Conservation (phyloP, 2,113 vertebrate genomes). For the Physeter macrocephalus region DNA sequence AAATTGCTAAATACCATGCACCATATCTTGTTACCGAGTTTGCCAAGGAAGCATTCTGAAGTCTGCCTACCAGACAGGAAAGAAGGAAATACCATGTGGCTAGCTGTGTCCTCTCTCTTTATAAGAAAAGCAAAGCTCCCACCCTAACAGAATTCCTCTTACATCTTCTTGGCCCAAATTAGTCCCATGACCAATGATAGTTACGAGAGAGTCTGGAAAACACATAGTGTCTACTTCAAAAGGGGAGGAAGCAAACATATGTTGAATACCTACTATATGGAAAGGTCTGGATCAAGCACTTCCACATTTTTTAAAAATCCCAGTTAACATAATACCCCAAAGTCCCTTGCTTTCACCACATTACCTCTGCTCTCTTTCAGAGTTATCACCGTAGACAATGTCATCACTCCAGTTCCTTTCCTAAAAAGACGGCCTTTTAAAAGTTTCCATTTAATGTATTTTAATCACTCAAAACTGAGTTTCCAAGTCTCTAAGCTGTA, state of each 20-base stretch:
- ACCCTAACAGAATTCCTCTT: not conserved
- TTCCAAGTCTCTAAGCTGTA: not conserved
- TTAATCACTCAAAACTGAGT: conserved; percentile 7
- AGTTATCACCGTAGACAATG: not conserved
- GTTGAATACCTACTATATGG: not conserved
- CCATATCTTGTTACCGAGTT: not conserved
- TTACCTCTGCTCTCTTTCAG: not conserved
- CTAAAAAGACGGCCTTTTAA: not conserved
- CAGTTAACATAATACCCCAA: not conserved
- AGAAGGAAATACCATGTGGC: not conserved
- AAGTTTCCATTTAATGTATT: not conserved
- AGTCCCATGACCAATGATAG: not conserved
- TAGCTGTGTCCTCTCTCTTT: not conserved
- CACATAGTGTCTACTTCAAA: not conserved
- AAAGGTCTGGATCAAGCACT: not conserved
- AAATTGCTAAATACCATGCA: not conserved
- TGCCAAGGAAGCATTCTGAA: not conserved
- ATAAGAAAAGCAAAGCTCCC: not conserved
- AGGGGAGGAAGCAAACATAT: not conserved
- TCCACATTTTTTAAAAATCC: not conserved
- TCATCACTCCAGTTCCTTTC: not conserved
- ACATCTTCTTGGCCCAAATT: not conserved
- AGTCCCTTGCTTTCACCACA: not conserved
- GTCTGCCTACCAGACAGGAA: not conserved
- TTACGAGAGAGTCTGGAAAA: not conserved